These are phyloP conservation scores for Erebia palarica DNA, from an alignment of 2,888 invertebrate species.

Conservation along the genomic window DNA sequence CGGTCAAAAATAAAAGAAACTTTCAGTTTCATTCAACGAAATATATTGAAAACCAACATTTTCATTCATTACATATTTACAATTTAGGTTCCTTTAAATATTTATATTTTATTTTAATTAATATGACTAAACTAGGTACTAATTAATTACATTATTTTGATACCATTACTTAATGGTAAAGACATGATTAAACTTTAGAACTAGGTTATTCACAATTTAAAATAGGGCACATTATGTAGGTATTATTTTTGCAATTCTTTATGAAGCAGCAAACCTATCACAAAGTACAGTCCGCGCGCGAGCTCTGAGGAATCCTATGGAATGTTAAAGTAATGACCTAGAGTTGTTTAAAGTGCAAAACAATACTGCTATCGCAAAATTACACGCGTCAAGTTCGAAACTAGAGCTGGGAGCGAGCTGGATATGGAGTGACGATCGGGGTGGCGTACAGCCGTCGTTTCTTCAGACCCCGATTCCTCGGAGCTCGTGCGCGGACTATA, in stretches of 20 bases:
- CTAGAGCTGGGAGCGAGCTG: too few species aligned
- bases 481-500: too few species aligned
- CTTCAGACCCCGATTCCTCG: too few species aligned
- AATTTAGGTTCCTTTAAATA: slow-evolving; percentile 24
- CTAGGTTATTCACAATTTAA: background rate
- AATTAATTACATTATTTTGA: background rate
- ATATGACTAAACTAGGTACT: slow-evolving; percentile 6
- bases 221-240: background rate
- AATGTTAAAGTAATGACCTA: too few species aligned
- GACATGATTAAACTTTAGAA: slow-evolving; percentile 19
- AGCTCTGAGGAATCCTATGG: too few species aligned
- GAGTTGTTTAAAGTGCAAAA: too few species aligned
- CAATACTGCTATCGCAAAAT: too few species aligned
- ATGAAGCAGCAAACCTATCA: background rate
- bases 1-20: background rate
- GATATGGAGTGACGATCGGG: too few species aligned
- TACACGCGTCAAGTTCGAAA: too few species aligned
- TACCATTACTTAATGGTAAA: slow-evolving; percentile 24
- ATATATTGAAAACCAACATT: slow-evolving; percentile 31
- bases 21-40: slow-evolving; percentile 12
- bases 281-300: too few species aligned
- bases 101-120: background rate
- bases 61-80: slow-evolving; percentile 28
- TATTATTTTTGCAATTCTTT: background rate
- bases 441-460: too few species aligned